Base-by-base conservation (phyloP, 2,888 invertebrate species). In the Bugula neritina region DNA sequence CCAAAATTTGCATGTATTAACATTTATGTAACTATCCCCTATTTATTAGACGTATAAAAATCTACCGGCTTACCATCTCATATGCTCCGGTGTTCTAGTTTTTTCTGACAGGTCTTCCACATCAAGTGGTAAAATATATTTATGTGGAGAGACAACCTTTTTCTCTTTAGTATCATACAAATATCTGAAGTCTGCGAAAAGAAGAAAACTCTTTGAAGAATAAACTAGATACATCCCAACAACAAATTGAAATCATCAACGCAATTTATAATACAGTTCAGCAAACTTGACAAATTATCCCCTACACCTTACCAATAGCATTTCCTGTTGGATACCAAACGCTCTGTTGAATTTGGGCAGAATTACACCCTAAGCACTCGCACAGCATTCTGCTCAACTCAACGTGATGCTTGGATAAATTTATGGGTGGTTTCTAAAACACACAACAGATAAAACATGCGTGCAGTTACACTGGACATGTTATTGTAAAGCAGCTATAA, bases 241-340 rank as follows among this genome's bases (percentile, higher is more conserved):
- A n/a, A n/a, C n/a, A n/a, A n/a, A n/a, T n/a, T n/a, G n/a, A n/a
- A n/a, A n/a, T n/a, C n/a, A n/a, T n/a, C n/a, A n/a, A n/a, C n/a
- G n/a, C n/a, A n/a, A n/a, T n/a, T n/a, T n/a, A n/a, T n/a, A n/a
- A n/a, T n/a, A n/a, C n/a, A n/a, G n/a, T n/a, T n/a, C n/a, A n/a
- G n/a, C n/a, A n/a, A n/a, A n/a, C n/a, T n/a, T n/a, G n/a, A n/a
- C n/a, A n/a, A n/a, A n/a, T n/a, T n/a, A n/a, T n/a, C n/a, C n/a
- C n/a, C n/a, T n/a, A n/a, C n/a, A n/a, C n/a, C 63, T 13, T 63
- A 63, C 63, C 63, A 10, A 63, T 63, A 5, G 31, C 10, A 34
- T 63, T 63, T 25, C 63, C 63, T 13, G 63, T 63, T 13, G 63
- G 63, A n/a, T 31, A 63, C 63, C 63, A 63, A 31, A 63, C 31